phyloP scores from a whole-genome alignment of 1,140 invertebrate genomes.

The Caenorhabditis brenneri region DNA sequence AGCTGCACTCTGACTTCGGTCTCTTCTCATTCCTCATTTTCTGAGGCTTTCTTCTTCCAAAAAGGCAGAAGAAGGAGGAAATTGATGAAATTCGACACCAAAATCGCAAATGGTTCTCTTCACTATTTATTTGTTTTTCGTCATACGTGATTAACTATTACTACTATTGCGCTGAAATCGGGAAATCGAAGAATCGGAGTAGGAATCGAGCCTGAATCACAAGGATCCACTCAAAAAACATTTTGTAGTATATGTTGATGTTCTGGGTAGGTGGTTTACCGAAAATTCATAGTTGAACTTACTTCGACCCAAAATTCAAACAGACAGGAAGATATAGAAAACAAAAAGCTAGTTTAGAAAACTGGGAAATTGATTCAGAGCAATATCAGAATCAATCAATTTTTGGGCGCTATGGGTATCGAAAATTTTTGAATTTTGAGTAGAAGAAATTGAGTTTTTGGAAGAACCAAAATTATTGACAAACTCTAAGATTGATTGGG shows the following conservation, averaged over 20 bases:
- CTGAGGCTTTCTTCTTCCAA: slow-evolving; percentile 8
- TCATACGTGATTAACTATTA: slow-evolving; percentile 44
- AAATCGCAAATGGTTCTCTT: slow-evolving; percentile 25
- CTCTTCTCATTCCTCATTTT: not conserved
- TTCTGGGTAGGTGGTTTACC: not conserved
- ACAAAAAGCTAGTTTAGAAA: too few species aligned
- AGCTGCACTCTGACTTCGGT: not conserved
- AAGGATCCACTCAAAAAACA: too few species aligned
- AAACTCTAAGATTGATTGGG: too few species aligned
- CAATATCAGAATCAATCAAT: too few species aligned
- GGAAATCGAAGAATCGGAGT: not conserved
- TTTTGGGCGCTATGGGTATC: too few species aligned
- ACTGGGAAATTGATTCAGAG: too few species aligned
- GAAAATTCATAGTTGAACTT: not conserved
- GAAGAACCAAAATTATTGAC: too few species aligned
- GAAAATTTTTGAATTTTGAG: too few species aligned
- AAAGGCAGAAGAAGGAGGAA: slow-evolving; percentile 18
- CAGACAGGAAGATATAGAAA: too few species aligned
- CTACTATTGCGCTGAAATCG: slow-evolving; percentile 15
- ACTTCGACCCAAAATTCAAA: not conserved
- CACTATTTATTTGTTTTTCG: slow-evolving; percentile 43
- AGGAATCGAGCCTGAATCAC: not conserved
- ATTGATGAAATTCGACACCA: slow-evolving; percentile 38
- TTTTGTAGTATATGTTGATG: not conserved
- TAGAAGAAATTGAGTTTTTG: too few species aligned